Conservation (phyloP, 2,888 invertebrate genomes). For the Ophion costatus region DNA sequence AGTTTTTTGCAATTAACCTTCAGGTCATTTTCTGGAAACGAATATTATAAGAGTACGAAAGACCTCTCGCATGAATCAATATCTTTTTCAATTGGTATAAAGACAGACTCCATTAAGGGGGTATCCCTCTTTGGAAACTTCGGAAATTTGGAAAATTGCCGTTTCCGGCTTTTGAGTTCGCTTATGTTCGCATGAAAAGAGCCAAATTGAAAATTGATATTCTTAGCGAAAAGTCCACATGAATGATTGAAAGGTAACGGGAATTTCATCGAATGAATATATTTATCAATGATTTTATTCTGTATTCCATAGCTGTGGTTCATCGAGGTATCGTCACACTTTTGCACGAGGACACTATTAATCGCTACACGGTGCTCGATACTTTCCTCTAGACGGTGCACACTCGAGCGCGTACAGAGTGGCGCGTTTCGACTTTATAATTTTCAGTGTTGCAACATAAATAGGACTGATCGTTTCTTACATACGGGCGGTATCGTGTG, state of each 20-base stretch:
- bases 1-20: slow-evolving; percentile 2
- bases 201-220: too few species aligned
- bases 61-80: not conserved
- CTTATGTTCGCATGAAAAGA: too few species aligned
- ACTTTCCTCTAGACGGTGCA: slow-evolving; percentile 38
- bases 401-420: slow-evolving; percentile 48
- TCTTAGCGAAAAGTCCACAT: not conserved
- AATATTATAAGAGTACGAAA: slow-evolving; percentile 12
- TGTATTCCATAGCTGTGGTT: slow-evolving; percentile 22
- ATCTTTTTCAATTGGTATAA: not conserved
- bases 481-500: slow-evolving; percentile 6
- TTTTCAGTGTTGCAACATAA: slow-evolving; percentile 50
- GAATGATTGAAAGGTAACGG: slow-evolving; percentile 1
- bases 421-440: slow-evolving; percentile 49
- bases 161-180: too few species aligned
- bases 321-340: slow-evolving; percentile 14
- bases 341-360: slow-evolving; percentile 47
- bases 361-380: slow-evolving; percentile 34
- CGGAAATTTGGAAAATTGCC: too few species aligned
- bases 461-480: slow-evolving; percentile 34
- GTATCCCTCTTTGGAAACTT: too few species aligned
- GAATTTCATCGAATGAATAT: slow-evolving; percentile 15
- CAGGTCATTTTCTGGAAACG: slow-evolving; percentile 28
- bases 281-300: slow-evolving; percentile 29
- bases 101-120: not conserved